A percentile compares a stretch with the other conserved stretches of the same genome.
phyloP scores from a whole-genome alignment of 2,797 vertebrate species.

The Gobionotothen gibberifrons region DNA sequence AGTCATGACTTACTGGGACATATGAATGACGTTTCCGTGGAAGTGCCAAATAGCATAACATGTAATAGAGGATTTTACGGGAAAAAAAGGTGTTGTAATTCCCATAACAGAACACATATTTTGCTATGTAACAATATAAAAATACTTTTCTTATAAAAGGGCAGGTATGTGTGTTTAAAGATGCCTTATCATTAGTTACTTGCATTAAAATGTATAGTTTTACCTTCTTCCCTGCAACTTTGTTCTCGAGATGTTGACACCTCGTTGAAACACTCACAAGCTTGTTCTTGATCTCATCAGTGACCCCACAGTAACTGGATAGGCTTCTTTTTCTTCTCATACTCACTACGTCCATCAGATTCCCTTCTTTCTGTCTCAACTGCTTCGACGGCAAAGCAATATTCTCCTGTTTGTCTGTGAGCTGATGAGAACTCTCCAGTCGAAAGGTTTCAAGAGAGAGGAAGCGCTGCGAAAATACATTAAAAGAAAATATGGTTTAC shows the following conservation, averaged over 20 bases:
- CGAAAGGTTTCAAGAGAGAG: slow-evolving; percentile 82
- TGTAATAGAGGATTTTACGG: neutral
- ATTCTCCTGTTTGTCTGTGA: slow-evolving; percentile 79
- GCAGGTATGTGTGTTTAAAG: neutral
- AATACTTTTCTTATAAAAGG: neutral
- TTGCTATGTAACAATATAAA: neutral
- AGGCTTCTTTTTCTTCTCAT: slow-evolving; percentile 60
- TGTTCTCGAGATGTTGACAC: slow-evolving; percentile 79
- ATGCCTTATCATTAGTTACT: neutral
- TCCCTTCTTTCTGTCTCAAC: slow-evolving; percentile 60
- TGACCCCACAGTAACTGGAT: slow-evolving; percentile 78
- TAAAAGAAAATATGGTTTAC: neutral
- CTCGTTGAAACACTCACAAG: slow-evolving; percentile 74
- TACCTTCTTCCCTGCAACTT: slow-evolving; percentile 75
- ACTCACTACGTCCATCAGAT: slow-evolving; percentile 64
- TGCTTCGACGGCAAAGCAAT: slow-evolving; percentile 76
- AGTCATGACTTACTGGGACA: neutral
- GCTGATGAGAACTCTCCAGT: slow-evolving; percentile 73
- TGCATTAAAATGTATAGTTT: neutral
- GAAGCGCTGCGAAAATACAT: slow-evolving; percentile 84
- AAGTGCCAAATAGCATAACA: no score
- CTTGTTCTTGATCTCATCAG: slow-evolving; percentile 78
- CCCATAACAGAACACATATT: neutral
- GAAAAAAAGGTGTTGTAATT: neutral
- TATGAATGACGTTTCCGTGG: neutral